Base-by-base conservation (phyloP, 2,888 invertebrate species). In the Eremobia ochroleuca region DNA sequence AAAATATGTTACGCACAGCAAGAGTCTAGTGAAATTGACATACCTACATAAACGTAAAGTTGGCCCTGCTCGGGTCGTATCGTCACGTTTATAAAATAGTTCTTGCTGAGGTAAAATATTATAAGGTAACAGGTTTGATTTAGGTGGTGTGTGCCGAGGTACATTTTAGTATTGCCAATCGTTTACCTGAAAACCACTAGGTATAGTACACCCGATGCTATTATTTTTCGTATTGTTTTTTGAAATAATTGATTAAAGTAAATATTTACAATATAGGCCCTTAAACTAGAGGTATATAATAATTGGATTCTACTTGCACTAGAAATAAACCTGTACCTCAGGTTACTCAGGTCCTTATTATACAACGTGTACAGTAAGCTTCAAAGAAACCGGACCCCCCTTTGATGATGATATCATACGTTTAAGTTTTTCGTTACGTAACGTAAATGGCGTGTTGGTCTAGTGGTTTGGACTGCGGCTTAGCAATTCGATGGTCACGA, bases 1-100 rank as follows among this genome's bases (percentile, higher is more conserved):
- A 61, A 52, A 68, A 76, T 65, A 76, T 37, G 21, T 40, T 21
- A 13, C 5, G 8, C 13, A 61, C 61, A 40, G 31, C 49, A 61
- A 62, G 46, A 73, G 58, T 58, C 55, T 25, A 49, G 21, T n/a
- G n/a, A 58, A 55, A 58, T 65, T 18, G 34, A 65, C 40, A 31
- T 28, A 31, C 15, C 37, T 40, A 25, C 49, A n/a, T 28, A 43
- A 59, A 31, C 21, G 1, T 40, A 21, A 49, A 75, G 21, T 21
- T n/a, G 5, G 11, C 31, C 21, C 37, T 46, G 18, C 31, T 28
- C 11, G 15, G 25, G 0, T 58, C 9, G 11, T 55, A 28, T 61
- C 15, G 21, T 13, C 21, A 61, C 34, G 15, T 31, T 15, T 69
- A 49, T 9, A 40, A 52, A 43, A 65, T 34, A 18, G 40, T 21